Evolutionary conservation across 2,797 vertebrate species (phyloP).

Genomic region (Sylvia borin): DNA sequence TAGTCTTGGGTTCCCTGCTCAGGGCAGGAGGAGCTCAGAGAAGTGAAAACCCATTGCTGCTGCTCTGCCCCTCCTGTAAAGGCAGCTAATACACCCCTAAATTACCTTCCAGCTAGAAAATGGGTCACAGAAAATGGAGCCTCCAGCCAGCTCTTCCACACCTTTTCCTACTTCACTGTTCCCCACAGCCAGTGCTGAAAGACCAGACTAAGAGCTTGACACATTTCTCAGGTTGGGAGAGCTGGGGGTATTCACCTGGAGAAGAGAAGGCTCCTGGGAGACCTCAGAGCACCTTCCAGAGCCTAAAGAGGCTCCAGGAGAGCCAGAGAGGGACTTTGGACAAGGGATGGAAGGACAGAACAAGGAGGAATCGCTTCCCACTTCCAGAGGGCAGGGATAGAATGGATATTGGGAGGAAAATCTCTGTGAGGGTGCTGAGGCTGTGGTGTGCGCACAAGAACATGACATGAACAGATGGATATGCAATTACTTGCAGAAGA

Average conservation of each 20-base stretch:
- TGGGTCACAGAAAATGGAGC: neutral
- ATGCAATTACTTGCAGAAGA: neutral
- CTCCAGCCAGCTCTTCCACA: neutral
- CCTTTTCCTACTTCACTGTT: neutral
- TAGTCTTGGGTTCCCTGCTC: neutral
- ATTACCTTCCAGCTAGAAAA: neutral
- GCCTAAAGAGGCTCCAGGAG: neutral
- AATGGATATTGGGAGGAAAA: neutral
- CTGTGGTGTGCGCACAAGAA: neutral
- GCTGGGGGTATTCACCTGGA: neutral
- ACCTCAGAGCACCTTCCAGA: fast-evolving
- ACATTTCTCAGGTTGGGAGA: neutral
- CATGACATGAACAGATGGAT: neutral
- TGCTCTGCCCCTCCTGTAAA: neutral
- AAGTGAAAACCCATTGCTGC: fast-evolving
- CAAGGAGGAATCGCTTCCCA: neutral
- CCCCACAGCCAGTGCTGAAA: neutral
- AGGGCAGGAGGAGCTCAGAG: neutral
- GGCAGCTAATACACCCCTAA: neutral
- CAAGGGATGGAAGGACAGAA: neutral
- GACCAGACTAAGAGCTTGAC: neutral
- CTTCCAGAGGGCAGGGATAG: fast-evolving
- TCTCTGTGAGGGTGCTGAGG: neutral
- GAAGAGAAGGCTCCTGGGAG: neutral
- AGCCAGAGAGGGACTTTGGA: neutral